phyloP scores from a whole-genome alignment of 92 coral and sea anemone species.

The Heliopora coerulea region DNA sequence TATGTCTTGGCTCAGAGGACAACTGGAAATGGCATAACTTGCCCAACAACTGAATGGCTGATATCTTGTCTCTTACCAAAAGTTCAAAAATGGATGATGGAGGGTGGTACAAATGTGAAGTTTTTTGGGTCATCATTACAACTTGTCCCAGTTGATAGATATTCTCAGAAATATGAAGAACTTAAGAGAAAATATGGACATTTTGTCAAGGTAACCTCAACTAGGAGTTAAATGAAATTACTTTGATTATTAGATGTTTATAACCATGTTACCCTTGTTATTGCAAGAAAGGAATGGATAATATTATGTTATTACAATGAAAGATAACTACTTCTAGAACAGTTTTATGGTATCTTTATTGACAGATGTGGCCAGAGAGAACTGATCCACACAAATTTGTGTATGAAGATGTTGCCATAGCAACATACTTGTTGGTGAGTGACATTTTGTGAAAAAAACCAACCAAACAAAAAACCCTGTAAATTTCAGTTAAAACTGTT shows the following conservation, averaged over 20 bases:
- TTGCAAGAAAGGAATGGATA: too few species aligned
- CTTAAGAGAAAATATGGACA: conserved; percentile 74
- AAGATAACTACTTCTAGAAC: too few species aligned
- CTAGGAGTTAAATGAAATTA: too few species aligned
- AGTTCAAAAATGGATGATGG: conserved; percentile 82
- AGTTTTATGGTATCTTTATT: not conserved
- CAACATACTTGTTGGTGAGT: conserved; percentile 85
- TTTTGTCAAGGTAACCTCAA: conserved; percentile 71
- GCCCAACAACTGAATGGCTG: conserved; percentile 90
- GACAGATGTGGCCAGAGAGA: conserved; percentile 91
- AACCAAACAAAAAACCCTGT: too few species aligned
- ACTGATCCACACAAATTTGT: conserved; percentile 98
- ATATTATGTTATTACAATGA: too few species aligned
- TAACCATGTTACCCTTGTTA: too few species aligned
- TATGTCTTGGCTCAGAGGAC: conserved; percentile 9
- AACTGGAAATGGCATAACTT: conserved; percentile 67
- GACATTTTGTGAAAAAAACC: too few species aligned
- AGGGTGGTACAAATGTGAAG: conserved; percentile 42
- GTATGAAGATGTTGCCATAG: conserved; percentile 96
- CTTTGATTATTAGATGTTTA: too few species aligned
- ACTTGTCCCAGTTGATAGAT: conserved; percentile 74
- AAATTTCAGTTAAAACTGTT: too few species aligned
- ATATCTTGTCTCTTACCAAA: conserved; percentile 77
- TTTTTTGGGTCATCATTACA: conserved; percentile 65
- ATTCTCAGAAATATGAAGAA: conserved; percentile 72